phyloP scores from a whole-genome alignment of 2,797 vertebrate genomes.

The Garrulus glandarius region DNA sequence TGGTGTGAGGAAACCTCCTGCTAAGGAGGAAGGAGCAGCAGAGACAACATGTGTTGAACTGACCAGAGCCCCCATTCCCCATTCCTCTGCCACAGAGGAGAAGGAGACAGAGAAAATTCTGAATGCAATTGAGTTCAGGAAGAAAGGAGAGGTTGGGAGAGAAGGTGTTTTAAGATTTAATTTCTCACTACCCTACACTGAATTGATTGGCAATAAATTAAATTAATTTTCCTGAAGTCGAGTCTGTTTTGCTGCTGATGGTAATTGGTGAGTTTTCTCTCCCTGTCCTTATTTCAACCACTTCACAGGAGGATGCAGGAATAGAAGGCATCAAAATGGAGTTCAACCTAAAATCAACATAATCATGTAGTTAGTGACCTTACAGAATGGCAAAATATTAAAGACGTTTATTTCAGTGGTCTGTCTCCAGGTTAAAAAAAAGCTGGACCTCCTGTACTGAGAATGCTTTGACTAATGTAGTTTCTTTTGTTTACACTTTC shows the following conservation, averaged over 20 bases:
- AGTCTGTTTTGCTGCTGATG: neutral
- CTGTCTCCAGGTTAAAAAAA: neutral
- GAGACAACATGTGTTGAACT: neutral
- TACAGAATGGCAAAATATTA: neutral
- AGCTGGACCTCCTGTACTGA: neutral
- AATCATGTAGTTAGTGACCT: neutral
- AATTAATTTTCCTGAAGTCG: neutral
- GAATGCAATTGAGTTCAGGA: neutral
- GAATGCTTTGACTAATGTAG: neutral
- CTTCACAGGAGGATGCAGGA: neutral
- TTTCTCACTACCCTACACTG: neutral
- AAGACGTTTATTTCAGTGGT: neutral
- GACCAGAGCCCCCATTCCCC: neutral
- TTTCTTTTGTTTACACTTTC: neutral
- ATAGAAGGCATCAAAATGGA: neutral
- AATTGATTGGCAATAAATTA: neutral
- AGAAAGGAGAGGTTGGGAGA: neutral
- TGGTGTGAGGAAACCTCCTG: neutral
- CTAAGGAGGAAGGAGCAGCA: neutral
- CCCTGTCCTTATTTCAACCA: neutral
- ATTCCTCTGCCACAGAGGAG: rapidly evolving
- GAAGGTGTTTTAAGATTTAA: neutral
- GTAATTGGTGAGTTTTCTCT: neutral
- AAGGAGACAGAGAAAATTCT: neutral
- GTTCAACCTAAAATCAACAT: neutral